phyloP scores from a whole-genome alignment of 2,113 vertebrate species.

The Nycticryphes semicollaris region DNA sequence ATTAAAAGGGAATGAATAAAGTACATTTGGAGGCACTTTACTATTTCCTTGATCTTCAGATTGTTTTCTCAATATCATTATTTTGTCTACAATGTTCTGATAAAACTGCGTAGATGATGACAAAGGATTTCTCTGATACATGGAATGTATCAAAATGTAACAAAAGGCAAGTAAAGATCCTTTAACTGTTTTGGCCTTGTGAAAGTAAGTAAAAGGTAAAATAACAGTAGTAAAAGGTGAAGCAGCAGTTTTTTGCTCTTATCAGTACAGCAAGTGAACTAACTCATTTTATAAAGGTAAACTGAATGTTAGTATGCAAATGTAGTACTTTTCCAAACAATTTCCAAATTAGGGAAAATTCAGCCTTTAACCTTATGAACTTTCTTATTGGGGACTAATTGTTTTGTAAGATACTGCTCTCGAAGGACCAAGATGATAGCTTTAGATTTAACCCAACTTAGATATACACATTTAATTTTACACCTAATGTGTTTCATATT shows the following conservation, averaged over 20 bases:
- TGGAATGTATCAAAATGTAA: neutral
- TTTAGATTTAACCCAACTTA: neutral
- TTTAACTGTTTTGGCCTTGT: neutral
- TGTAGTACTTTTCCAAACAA: neutral
- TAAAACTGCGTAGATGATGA: neutral
- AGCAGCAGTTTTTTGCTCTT: neutral
- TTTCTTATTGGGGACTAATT: neutral
- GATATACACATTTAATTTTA: neutral
- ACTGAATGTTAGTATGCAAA: accelerated
- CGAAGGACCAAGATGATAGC: neutral
- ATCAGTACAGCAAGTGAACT: neutral
- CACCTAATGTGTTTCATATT: neutral
- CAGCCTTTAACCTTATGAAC: neutral
- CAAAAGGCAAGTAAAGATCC: neutral
- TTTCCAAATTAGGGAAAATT: neutral
- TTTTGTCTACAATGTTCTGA: neutral
- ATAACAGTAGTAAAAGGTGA: neutral
- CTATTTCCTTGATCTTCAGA: neutral
- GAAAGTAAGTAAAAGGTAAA: no score
- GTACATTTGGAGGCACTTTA: neutral
- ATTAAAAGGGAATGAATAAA: neutral
- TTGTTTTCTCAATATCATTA: neutral
- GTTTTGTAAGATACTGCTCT: neutral
- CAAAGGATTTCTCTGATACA: neutral
- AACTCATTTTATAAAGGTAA: neutral